Evolutionary conservation across 30 jellyfish, hydroid and myxozoan genomes (phyloP), one percentile per base, ranked within the genome.

Genomic region (Calvadosia cruxmelitensis): DNA sequence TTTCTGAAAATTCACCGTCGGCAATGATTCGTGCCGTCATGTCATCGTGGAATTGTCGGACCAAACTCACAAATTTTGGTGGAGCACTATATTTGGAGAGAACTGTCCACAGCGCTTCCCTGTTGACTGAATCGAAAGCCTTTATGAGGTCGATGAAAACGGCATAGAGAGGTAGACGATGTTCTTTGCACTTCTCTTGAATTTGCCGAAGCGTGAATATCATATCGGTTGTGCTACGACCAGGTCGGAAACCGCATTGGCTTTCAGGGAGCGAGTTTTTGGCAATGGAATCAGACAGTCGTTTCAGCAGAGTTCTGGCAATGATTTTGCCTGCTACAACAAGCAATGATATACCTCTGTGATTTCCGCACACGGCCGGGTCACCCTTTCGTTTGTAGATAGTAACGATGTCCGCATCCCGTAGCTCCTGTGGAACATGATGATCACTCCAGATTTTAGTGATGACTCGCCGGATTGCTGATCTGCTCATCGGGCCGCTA

Each of bases 81-180:
- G 76, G 83, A 29, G 76, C 57, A 13, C 83, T 76, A 1, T 53
- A 31, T 31, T 34, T 73, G 25, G 1, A 5, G 49, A 73, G 68
- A 31, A 73, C 27, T 1, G 1, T 62, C 68, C 27, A 62, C 2
- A 71, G 81, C 2, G 50, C 81, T 3, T 31, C 63, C 75, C 73
- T 25, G 77, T 63, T 71, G 3, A 12, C 66, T 2, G 7, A 23
- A 29, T 52, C 66, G 24, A 52, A 2, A 1, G 3, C 24, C 66
- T 1, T 29, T 52, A 52, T 52, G 33, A 57, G 26, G 69, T 57
- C 69, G 5, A 57, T 57, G 26, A 57, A 57, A 31, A 57, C 29
- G 13, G 69, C 29, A 25, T 63, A 63, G 16, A 63, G 31, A 28
- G 63, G 72, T 50, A 63, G 28, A 63, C 31, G 28, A 20, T 24